Percentiles rank a stretch among this genome's conserved stretches.
phyloP scores from a whole-genome alignment of 2,797 vertebrate species.

The Pelochelys cantorii region DNA sequence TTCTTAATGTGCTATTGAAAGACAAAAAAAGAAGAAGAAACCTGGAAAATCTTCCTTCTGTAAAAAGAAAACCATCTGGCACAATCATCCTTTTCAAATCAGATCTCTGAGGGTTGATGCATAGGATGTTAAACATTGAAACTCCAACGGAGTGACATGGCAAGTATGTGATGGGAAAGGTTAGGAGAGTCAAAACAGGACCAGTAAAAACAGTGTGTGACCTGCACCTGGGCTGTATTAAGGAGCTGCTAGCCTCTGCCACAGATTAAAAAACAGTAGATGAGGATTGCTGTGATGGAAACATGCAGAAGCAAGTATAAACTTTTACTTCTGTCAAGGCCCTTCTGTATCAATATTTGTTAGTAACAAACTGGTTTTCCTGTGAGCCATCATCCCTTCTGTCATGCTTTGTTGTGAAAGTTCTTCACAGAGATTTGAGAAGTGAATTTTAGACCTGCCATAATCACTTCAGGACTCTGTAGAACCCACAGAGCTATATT shows the following conservation, averaged over 20 bases:
- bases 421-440: not conserved
- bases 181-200: not conserved
- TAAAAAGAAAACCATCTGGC: not conserved
- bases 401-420: not conserved
- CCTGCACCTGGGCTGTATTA: not conserved
- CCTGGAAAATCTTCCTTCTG: not conserved
- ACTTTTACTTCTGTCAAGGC: not conserved
- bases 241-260: not conserved
- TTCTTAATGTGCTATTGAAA: not conserved
- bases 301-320: fast-evolving
- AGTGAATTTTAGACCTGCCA: not conserved
- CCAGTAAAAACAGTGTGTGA: not conserved
- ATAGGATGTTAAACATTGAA: not conserved
- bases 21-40: not conserved
- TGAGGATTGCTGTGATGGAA: not conserved
- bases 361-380: not conserved
- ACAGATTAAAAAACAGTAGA: not conserved
- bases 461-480: not conserved
- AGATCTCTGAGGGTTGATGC: not conserved
- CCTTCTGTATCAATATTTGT: fast-evolving
- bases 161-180: not conserved
- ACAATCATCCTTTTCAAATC: not conserved
- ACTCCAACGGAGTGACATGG: not conserved
- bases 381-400: fast-evolving
- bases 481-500: not conserved